Conservation (phyloP, 2,797 vertebrate genomes). For the Loris lydekkerianus region DNA sequence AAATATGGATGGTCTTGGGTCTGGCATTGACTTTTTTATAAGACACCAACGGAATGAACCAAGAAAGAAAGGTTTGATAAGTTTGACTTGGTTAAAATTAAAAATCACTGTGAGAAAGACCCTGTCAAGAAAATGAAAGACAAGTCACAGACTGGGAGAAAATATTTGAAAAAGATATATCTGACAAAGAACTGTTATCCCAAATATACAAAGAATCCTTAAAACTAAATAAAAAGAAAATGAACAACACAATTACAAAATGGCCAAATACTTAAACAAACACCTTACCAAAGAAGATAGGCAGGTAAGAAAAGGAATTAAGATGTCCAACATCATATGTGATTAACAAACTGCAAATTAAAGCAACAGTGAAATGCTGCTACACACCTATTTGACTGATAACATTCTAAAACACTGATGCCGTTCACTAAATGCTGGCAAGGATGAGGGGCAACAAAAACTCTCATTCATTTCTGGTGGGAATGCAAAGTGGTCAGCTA, state of each 20-base stretch:
- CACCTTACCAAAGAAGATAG: neutral
- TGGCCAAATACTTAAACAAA: neutral
- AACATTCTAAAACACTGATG: neutral
- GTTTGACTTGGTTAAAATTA: neutral
- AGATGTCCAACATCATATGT: neutral
- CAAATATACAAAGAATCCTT: neutral
- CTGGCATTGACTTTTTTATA: neutral
- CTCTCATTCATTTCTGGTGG: neutral
- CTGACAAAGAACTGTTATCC: neutral
- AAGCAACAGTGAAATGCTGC: neutral
- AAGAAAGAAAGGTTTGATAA: neutral
- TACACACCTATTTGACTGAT: neutral
- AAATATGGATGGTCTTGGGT: neutral
- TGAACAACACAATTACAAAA: neutral
- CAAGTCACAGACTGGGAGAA: neutral
- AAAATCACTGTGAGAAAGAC: neutral
- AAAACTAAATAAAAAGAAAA: neutral
- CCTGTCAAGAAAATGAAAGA: neutral
- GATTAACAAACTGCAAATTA: neutral
- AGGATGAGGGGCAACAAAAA: neutral
- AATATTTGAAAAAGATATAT: neutral
- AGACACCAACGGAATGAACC: neutral
- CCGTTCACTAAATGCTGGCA: neutral
- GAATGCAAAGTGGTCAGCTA: neutral
- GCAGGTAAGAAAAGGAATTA: neutral